Evolutionary conservation across 2,113 vertebrate genomes (phyloP), one percentile per base, ranked within the genome.

Genomic region (Hippolais icterina): DNA sequence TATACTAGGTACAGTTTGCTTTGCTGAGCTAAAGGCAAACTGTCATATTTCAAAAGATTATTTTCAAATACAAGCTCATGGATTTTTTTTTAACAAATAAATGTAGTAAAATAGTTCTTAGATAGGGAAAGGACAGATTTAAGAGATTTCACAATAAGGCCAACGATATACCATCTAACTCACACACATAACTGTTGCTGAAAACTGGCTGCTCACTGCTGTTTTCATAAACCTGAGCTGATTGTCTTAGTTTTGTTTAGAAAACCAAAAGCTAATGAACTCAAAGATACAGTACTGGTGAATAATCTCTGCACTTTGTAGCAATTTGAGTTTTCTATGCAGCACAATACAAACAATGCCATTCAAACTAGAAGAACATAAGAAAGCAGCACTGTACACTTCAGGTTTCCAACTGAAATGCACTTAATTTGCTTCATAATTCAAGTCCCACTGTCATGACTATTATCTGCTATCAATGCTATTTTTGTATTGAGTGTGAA

Each of bases 181-280:
- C 89, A 68, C 76, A 78, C 31, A 70, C 22, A 70, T n/a, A 15
- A 69, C 50, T 68, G 49, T 89, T 89, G 72, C 92, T 95, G 76
- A 83, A 93, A 97, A 88, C 56, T 60, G 92, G 82, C 90, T 96
- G 93, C 72, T 87, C 89, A 91, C 64, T 76, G 83, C 89, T 92
- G 25, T 92, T 88, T 83, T 77, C 61, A 87, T 83, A 94, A 94
- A 97, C 96, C 97, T 96, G 96, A 97, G 97, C 90, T 93, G 94
- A 97, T 93, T 96, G 89, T 97, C 93, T 94, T 71, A n/a, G 31
- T 88, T 96, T 65, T 70, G 15, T 78, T 89, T 76, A 84, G 39
- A 93, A 97, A 96, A 92, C 16, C 49, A 93, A 61, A 91, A 96
- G 68, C 72, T 83, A 83, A 90, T 14, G 19, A 92, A 92, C 56